Evolutionary conservation across 64 coral and sea anemone species (phyloP).

Genomic region (Catalaphyllia jardinei): DNA sequence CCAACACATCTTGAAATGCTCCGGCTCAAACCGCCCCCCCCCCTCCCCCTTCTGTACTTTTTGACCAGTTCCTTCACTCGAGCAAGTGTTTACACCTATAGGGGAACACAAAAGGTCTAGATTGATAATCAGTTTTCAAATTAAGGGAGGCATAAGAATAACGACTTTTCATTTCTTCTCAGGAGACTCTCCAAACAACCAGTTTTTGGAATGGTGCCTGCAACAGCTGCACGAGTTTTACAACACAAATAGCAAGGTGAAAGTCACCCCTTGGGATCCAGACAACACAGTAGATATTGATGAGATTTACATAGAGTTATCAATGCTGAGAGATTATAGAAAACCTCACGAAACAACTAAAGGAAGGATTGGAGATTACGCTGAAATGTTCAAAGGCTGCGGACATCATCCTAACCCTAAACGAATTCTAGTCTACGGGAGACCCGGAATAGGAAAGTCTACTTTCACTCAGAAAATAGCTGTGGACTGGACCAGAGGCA

Average conservation of each 20-base stretch:
- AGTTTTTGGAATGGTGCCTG: background rate
- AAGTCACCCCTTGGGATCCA: constrained; percentile 9
- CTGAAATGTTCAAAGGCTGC: background rate
- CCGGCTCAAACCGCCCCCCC: too few relatives aligned
- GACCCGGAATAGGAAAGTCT: constrained; percentile 16
- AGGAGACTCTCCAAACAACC: background rate
- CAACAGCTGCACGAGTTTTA: background rate
- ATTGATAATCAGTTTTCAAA: too few relatives aligned
- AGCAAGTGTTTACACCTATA: too few relatives aligned
- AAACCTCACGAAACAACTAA: background rate
- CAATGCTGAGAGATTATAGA: background rate
- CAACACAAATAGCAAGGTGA: background rate
- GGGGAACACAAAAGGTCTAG: too few relatives aligned
- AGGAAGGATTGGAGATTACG: background rate
- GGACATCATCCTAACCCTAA: background rate
- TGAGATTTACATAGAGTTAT: background rate
- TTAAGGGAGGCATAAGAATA: too few relatives aligned
- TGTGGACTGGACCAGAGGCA: constrained; percentile 6
- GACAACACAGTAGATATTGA: constrained; percentile 17
- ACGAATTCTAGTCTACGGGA: constrained; percentile 26
- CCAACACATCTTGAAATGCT: too few relatives aligned
- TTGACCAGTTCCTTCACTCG: too few relatives aligned
- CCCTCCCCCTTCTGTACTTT: too few relatives aligned
- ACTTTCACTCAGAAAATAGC: constrained; percentile 11
- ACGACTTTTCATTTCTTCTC: background rate